A percentile compares a stretch with the other conserved stretches of the same genome.
These are phyloP conservation scores for Ophion ellenae DNA, from an alignment of 2,888 invertebrate genomes.

Conservation along the genomic window DNA sequence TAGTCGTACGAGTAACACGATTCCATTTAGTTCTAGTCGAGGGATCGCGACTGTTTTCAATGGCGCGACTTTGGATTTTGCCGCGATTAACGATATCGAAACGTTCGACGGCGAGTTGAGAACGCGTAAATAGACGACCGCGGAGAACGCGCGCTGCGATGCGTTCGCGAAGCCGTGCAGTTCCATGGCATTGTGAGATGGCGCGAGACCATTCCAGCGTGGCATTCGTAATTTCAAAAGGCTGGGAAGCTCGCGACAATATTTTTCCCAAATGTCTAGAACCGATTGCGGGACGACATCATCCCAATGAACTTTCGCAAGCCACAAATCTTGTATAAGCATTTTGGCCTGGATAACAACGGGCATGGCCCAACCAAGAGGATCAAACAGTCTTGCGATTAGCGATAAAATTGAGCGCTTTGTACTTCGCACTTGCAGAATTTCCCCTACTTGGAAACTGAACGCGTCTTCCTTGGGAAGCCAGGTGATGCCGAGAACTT, in stretches of 20 bases:
- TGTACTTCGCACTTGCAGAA: not conserved
- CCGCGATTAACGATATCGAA: not conserved
- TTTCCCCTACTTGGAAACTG: no score
- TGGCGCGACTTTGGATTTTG: constrained; percentile 32
- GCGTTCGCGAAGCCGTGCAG: constrained; percentile 53
- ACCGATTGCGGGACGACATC: no score
- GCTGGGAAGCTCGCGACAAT: constrained; percentile 16
- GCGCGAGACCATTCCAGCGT: constrained; percentile 41
- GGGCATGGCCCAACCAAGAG: not conserved
- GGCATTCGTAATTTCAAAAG: constrained; percentile 43
- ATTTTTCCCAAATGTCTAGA: not conserved
- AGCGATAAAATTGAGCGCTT: constrained; percentile 25
- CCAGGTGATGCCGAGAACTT: no score
- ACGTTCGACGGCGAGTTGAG: no score
- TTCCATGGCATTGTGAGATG: constrained; percentile 1
- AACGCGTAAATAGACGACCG: constrained; percentile 3
- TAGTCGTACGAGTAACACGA: no score
- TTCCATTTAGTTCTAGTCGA: no score
- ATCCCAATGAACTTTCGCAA: no score
- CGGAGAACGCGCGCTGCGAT: constrained; percentile 52
- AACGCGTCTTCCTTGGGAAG: no score
- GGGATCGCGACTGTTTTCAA: not conserved
- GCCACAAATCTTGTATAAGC: constrained; percentile 2
- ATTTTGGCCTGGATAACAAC: constrained; percentile 5
- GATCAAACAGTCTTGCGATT: constrained; percentile 13